Percentiles rank a stretch among this genome's conserved stretches.
Evolutionary conservation across 2,113 vertebrate species (phyloP).

Genomic region (Nerophis lumbriciformis): DNA sequence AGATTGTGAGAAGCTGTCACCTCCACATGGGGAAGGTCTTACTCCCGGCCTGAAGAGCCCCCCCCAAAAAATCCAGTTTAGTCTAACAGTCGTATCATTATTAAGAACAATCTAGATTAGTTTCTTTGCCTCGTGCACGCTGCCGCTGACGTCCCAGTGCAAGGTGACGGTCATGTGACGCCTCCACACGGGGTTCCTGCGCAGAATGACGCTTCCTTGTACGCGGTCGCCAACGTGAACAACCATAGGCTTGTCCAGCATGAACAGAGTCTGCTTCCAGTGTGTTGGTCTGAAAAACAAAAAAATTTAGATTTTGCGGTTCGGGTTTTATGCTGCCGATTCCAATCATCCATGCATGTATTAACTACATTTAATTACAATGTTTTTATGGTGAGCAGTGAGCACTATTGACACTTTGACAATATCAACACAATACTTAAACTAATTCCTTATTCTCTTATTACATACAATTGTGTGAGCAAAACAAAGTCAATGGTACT

Average conservation of each 20-base stretch:
- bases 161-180: constrained; percentile 76
- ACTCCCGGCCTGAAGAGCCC: constrained; percentile 57
- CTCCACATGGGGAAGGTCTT: constrained; percentile 82
- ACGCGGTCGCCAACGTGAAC: constrained; percentile 62
- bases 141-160: constrained; percentile 66
- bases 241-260: constrained; percentile 71
- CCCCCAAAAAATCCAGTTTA: not conserved
- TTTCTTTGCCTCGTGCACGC: constrained; percentile 39
- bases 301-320: too few relatives aligned
- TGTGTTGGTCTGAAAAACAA: constrained; percentile 67
- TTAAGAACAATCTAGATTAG: not conserved
- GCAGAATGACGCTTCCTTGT: constrained; percentile 59
- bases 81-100: not conserved
- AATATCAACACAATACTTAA: too few relatives aligned
- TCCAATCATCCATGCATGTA: too few relatives aligned
- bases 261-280: constrained; percentile 84
- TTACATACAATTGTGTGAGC: too few relatives aligned
- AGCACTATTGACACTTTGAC: too few relatives aligned
- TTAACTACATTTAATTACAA: too few relatives aligned
- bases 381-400: too few relatives aligned
- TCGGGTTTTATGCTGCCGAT: too few relatives aligned
- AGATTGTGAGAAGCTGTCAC: constrained; percentile 49
- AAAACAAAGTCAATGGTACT: too few relatives aligned
- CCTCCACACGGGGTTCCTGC: constrained; percentile 76
- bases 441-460: too few relatives aligned